Percentiles rank a stretch among this genome's conserved stretches.
These are phyloP conservation scores for Rhogogaster chlorosoma DNA, from an alignment of 2,888 invertebrate genomes.

Conservation along the genomic window DNA sequence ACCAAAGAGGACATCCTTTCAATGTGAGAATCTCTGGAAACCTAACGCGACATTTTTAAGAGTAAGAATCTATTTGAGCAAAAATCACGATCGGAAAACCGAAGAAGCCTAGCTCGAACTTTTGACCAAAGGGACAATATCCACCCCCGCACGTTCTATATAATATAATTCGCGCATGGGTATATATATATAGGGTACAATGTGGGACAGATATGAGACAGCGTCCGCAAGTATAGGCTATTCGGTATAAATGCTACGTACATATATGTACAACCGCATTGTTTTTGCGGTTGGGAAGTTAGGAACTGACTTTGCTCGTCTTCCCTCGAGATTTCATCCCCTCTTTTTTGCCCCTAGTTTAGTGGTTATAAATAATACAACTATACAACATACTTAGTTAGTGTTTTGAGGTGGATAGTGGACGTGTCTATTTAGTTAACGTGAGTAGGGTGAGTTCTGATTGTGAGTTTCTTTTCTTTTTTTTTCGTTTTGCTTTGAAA, in stretches of 20 bases:
- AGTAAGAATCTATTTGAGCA: not conserved
- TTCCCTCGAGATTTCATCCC: not conserved
- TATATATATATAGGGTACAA: not conserved
- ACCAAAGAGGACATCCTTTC: not conserved
- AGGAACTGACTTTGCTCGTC: not conserved
- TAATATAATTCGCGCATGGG: no score
- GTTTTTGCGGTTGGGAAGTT: not conserved
- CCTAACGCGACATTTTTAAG: not conserved
- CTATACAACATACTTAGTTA: not conserved
- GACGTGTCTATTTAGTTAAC: not conserved
- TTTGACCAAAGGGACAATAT: no score
- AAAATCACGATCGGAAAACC: no score
- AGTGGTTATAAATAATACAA: not conserved
- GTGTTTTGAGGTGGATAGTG: not conserved
- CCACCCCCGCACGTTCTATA: no score
- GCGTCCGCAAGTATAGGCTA: not conserved
- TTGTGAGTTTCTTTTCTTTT: not conserved
- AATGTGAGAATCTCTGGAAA: not conserved
- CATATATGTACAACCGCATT: not conserved
- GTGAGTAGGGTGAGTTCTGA: not conserved
- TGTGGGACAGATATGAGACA: not conserved
- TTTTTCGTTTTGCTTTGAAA: not conserved
- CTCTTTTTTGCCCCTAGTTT: not conserved
- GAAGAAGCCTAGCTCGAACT: no score
- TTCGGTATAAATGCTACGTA: not conserved